Evolutionary conservation across 2,113 vertebrate species (phyloP), one percentile per base, ranked within the genome.

Genomic region (Osmerus eperlanus): DNA sequence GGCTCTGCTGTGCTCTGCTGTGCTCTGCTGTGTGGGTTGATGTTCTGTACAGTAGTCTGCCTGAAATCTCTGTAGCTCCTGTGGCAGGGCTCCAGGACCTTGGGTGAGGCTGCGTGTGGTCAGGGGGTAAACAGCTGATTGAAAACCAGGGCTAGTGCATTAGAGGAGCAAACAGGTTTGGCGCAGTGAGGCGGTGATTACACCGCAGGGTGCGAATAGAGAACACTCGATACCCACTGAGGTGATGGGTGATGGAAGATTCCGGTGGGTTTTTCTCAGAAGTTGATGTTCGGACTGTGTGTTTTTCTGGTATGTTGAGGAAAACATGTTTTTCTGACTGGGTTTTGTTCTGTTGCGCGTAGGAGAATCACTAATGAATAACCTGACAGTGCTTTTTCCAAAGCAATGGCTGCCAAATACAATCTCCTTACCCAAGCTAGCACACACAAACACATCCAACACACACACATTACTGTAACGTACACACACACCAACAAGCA

Each of bases 331-430:
- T 65, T 19, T 18, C 36, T 51, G 29, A 36, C 9, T 9, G 6
- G 3, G 2, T n/a, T 47, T 21, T 32, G 8, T 23, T 60, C 59
- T 73, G 73, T 7, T 81, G 25, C 76, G 72, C 62, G 51, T 74
- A 61, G 78, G 19, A 65, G 51, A 76, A n/a, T 29, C 47, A 14
- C 25, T 59, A 23, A 59, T 12, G 21, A 83, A 78, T 83, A 65
- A 55, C 66, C 81, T 84, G 79, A 72, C 76, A 75, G 79, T 76
- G 80, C 79, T 85, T 81, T 81, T 83, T 81, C 84, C 78, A 75
- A 79, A 78, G 72, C 58, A 73, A 70, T 74, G 61, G 67, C 76
- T 79, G 83, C 81, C 79, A 88, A 85, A 85, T 81, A 11, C 2
- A 47, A 47, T 47, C 41, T 47, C 41, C 41, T 2, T 47, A 47